Percentiles rank a stretch among this genome's conserved stretches.
Conservation (phyloP, 2,888 invertebrate genomes). For the Molorchus minor region DNA sequence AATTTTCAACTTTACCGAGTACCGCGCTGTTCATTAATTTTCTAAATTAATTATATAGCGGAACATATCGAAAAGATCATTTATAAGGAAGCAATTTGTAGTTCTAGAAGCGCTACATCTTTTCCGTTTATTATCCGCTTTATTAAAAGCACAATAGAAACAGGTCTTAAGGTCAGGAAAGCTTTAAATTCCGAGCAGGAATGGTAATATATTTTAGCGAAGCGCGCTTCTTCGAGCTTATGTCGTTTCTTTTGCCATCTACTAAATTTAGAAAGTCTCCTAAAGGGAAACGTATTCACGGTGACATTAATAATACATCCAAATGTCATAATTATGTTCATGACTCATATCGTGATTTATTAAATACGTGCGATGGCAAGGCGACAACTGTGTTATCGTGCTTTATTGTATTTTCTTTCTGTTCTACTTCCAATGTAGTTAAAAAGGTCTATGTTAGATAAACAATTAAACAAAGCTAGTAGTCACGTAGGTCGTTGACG, state of each 20-base stretch:
- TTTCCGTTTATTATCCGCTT: conserved; percentile 5
- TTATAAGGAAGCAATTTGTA: conserved; percentile 7
- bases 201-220: conserved; percentile 30
- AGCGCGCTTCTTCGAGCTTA: conserved; percentile 28
- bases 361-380: not conserved
- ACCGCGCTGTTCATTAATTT: no score
- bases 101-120: conserved; percentile 1
- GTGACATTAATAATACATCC: conserved; percentile 37
- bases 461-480: no score
- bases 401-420: conserved; percentile 2
- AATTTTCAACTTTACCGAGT: no score
- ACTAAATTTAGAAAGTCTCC: conserved; percentile 36
- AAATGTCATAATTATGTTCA: conserved; percentile 34
- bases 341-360: conserved; percentile 15
- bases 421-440: not conserved
- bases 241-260: conserved; percentile 31
- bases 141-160: conserved; percentile 24
- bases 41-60: conserved; percentile 3
- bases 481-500: no score
- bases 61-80: not conserved
- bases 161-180: conserved; percentile 25
- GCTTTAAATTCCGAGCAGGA: conserved; percentile 31
- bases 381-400: not conserved
- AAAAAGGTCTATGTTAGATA: no score
- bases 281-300: conserved; percentile 27